phyloP scores from a whole-genome alignment of 37 sponge, comb jelly and placozoan species.

The Beroe forskalii region DNA sequence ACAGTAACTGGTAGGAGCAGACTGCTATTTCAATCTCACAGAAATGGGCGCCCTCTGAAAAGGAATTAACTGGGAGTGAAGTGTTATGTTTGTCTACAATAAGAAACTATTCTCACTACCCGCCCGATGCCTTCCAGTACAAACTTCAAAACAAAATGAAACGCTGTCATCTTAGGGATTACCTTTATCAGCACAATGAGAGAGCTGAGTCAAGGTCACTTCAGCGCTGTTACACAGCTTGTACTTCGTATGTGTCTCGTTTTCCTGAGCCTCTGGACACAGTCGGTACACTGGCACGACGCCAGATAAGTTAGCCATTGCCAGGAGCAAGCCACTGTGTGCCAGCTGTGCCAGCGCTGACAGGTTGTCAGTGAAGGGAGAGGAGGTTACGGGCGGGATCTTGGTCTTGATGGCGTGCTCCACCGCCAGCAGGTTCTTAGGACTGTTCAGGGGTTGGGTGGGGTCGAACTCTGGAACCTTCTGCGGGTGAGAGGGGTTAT shows the following conservation, averaged over 20 bases:
- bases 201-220: slow-evolving; percentile 20
- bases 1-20: background rate
- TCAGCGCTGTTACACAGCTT: slow-evolving; percentile 42
- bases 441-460: slow-evolving; percentile 26
- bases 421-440: background rate
- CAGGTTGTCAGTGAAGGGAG: slow-evolving; percentile 29
- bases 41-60: slow-evolving; percentile 29
- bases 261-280: background rate
- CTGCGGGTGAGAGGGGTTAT: background rate
- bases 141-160: too few species aligned
- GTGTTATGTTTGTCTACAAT: background rate
- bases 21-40: slow-evolving; percentile 22
- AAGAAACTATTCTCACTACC: too few species aligned
- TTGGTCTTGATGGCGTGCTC: slow-evolving; percentile 36
- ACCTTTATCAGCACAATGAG: slow-evolving; percentile 60
- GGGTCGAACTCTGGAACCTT: slow-evolving; percentile 29
- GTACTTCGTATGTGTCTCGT: background rate
- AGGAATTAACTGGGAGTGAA: background rate
- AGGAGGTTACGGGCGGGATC: background rate
- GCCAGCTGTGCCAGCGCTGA: slow-evolving; percentile 44
- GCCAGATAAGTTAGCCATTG: background rate
- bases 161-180: too few species aligned
- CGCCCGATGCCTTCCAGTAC: too few species aligned
- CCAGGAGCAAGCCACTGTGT: background rate
- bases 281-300: background rate